Conservation (phyloP, 2,888 invertebrate species). For the Caenorhabditis sinica region DNA sequence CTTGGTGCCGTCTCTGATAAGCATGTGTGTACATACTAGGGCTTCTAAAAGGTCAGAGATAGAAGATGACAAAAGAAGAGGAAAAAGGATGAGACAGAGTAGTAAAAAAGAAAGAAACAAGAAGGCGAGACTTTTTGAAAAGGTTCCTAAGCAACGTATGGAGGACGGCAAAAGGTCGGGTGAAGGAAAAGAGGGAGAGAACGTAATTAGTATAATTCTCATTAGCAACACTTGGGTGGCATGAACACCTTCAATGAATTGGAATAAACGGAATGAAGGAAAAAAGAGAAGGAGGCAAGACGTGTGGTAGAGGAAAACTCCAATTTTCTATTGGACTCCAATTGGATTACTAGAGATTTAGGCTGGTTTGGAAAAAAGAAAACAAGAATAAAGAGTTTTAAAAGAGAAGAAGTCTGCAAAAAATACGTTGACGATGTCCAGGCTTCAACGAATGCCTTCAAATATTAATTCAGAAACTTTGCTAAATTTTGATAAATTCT, state of each 20-base stretch:
- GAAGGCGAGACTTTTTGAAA: background rate
- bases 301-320: background rate
- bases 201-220: constrained; percentile 37
- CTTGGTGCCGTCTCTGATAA: constrained; percentile 33
- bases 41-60: constrained; percentile 55
- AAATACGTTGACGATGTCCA: background rate
- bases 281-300: background rate
- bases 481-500: too few relatives aligned
- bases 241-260: constrained; percentile 16
- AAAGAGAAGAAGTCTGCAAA: background rate
- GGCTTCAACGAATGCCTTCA: background rate
- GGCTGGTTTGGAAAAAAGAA: background rate
- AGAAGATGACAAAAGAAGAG: constrained; percentile 16
- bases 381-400: background rate
- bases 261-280: background rate
- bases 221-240: background rate
- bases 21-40: constrained; percentile 31
- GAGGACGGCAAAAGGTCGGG: constrained; percentile 7
- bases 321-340: constrained; percentile 21
- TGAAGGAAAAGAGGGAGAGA: background rate
- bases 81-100: constrained; percentile 8
- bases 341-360: constrained; percentile 14
- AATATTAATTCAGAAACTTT: too few relatives aligned
- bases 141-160: constrained; percentile 45
- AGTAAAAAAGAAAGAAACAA: constrained; percentile 2